Evolutionary conservation across 2,113 vertebrate genomes (phyloP).

Genomic region (Turnix velox): DNA sequence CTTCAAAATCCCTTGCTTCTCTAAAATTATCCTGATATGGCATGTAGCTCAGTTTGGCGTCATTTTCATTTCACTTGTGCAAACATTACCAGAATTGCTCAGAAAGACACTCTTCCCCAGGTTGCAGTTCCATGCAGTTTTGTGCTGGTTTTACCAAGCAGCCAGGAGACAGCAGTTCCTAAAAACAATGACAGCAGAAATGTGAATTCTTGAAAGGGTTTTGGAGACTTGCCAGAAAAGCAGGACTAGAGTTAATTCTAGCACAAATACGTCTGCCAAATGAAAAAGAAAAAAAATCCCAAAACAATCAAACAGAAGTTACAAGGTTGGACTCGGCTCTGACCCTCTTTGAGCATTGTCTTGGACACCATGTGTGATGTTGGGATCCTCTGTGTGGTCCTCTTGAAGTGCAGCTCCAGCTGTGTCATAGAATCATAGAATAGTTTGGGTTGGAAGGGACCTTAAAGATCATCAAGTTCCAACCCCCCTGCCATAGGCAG

Average conservation of each 20-base stretch:
- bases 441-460: too few relatives aligned
- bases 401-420: too few relatives aligned
- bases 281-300: not conserved
- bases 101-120: not conserved
- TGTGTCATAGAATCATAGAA: too few relatives aligned
- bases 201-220: not conserved
- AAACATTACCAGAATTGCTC: not conserved
- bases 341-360: not conserved
- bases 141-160: not conserved
- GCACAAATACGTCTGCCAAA: not conserved
- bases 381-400: too few relatives aligned
- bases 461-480: too few relatives aligned
- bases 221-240: not conserved
- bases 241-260: not conserved
- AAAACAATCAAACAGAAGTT: not conserved
- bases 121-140: not conserved
- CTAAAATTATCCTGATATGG: not conserved
- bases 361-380: too few relatives aligned
- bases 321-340: not conserved
- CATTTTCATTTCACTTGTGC: not conserved
- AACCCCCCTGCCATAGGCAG: too few relatives aligned
- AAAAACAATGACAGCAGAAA: not conserved
- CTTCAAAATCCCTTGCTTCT: not conserved
- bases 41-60: not conserved
- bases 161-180: not conserved